Evolutionary conservation across 2,113 vertebrate species (phyloP).

Genomic region (Hydrochoerus hydrochaeris): DNA sequence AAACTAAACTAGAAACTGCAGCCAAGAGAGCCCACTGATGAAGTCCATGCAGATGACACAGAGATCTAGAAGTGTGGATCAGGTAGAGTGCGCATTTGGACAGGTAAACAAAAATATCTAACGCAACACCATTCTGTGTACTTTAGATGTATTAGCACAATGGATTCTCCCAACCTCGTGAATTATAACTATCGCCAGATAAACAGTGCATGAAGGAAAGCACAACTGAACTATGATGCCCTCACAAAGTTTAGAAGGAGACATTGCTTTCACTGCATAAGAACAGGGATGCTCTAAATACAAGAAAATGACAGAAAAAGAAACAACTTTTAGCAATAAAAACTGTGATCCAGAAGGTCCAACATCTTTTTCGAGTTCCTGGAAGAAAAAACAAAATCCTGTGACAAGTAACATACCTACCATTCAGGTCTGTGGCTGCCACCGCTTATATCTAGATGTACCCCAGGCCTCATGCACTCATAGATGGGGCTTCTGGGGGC

Average conservation of each 20-base stretch:
- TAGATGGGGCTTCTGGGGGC: neutral
- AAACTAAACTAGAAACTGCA: neutral
- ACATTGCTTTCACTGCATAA: neutral
- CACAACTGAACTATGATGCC: neutral
- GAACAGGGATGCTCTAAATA: neutral
- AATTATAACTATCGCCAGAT: neutral
- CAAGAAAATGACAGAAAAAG: neutral
- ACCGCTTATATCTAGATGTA: neutral
- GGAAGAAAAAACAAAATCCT: conserved; percentile 35
- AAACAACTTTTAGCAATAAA: neutral
- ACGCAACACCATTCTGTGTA: neutral
- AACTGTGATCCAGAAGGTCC: neutral
- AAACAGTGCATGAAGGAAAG: neutral
- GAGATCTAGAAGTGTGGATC: neutral
- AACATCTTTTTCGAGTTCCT: neutral
- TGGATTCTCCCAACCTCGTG: neutral
- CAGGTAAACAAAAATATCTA: neutral
- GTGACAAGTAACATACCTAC: neutral
- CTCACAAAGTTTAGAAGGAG: neutral
- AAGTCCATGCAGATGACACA: neutral
- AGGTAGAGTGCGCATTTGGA: neutral
- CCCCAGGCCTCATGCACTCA: neutral
- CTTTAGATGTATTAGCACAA: neutral
- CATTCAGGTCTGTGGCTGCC: neutral
- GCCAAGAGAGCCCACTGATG: neutral